A percentile compares a stretch with the other conserved stretches of the same genome.
Evolutionary conservation across 1,140 invertebrate species (phyloP).

Genomic region (Periplaneta americana): DNA sequence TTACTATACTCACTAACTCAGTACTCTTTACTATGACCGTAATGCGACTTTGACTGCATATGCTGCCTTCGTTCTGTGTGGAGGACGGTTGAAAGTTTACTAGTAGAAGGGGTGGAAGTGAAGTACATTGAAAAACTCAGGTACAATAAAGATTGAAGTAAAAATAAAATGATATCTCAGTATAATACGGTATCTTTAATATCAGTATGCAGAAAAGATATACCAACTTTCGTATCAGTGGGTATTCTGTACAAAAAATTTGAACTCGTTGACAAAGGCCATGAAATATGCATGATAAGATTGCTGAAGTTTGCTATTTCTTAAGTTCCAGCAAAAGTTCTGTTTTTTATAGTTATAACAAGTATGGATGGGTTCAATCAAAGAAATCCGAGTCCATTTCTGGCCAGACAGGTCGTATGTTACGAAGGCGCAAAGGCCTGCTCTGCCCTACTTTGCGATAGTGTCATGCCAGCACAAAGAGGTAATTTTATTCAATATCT

Average conservation of each 20-base stretch:
- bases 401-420: not conserved
- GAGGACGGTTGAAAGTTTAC: no score
- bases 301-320: not conserved
- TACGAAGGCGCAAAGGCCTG: not conserved
- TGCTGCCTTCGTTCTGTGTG: no score
- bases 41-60: no score
- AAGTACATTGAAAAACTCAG: no score
- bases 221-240: not conserved
- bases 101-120: no score
- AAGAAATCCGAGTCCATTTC: not conserved
- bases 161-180: no score
- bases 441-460: not conserved
- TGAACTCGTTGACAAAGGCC: not conserved
- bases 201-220: no score
- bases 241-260: not conserved
- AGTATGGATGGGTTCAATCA: not conserved
- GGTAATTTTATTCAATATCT: not conserved
- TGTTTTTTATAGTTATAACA: not conserved
- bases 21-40: no score
- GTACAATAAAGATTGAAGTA: no score
- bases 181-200: no score
- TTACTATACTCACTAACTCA: no score
- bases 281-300: not conserved
- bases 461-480: not conserved
- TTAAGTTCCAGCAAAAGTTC: not conserved